These are phyloP conservation scores for Heterodera filipjevi DNA, from an alignment of 2,888 invertebrate species.

Conservation along the genomic window DNA sequence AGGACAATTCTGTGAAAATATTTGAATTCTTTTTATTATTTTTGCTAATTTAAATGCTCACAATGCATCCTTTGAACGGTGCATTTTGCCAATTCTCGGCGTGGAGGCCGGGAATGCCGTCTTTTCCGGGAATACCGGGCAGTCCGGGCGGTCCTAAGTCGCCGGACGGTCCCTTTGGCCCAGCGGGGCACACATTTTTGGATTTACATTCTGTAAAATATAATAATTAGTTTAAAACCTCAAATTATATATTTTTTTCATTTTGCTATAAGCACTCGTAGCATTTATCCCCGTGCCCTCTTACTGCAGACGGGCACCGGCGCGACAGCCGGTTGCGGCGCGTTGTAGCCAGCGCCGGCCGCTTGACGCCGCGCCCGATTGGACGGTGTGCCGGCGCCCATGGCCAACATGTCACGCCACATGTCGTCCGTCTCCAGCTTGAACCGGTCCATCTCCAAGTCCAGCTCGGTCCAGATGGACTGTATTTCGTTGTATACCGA, in stretches of 20 bases:
- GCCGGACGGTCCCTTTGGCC: constrained; percentile 44
- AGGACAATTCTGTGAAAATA: constrained; percentile 38
- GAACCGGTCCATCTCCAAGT: constrained; percentile 61
- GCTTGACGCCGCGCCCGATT: constrained; percentile 60
- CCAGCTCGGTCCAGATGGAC: constrained; percentile 61
- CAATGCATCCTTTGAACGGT: constrained; percentile 47
- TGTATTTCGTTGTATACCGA: constrained; percentile 56
- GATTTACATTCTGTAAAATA: constrained; percentile 34
- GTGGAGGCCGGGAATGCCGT: constrained; percentile 44
- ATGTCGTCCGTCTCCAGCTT: constrained; percentile 43
- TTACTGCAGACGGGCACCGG: constrained; percentile 17
- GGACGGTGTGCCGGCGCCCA: constrained; percentile 60
- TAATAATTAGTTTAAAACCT: neutral
- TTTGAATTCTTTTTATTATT: constrained; percentile 17
- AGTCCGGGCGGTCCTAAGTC: constrained; percentile 40
- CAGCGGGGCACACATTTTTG: constrained; percentile 47
- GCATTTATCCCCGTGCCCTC: neutral
- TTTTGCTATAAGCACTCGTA: too few relatives aligned
- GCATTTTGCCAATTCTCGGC: constrained; percentile 46
- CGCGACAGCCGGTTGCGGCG: neutral
- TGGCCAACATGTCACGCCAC: constrained; percentile 62
- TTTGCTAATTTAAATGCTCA: neutral
- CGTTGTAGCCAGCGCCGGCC: constrained; percentile 52
- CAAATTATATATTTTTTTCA: neutral
- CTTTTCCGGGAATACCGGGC: constrained; percentile 36